Evolutionary conservation across 2,888 invertebrate species (phyloP).

Genomic region (Campaea margaritaria): DNA sequence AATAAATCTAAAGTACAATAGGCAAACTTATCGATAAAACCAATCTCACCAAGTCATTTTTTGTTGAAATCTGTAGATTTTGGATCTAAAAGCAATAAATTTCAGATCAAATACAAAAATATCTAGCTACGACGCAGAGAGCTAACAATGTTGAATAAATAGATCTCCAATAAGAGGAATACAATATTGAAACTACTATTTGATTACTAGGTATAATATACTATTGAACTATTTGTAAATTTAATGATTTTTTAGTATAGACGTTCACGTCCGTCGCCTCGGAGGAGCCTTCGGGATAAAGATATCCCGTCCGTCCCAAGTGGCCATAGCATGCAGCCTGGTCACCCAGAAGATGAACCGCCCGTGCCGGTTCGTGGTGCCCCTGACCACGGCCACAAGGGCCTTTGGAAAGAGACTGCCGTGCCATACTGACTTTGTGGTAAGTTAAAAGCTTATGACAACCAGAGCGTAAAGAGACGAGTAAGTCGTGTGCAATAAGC

Average conservation of each 20-base stretch:
- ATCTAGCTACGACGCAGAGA: too few species aligned
- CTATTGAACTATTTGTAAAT: background rate
- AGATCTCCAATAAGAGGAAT: too few species aligned
- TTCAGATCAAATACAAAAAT: too few species aligned
- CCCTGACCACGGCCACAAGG: conserved; percentile 87
- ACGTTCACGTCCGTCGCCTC: conserved; percentile 78
- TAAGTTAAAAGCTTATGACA: conserved; percentile 51
- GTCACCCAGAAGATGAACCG: conserved; percentile 85
- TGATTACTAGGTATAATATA: too few species aligned
- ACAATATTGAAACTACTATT: background rate
- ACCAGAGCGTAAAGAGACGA: too few species aligned
- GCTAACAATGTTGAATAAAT: too few species aligned
- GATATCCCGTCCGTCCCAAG: conserved; percentile 84
- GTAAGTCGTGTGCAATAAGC: too few species aligned
- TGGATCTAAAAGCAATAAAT: too few species aligned
- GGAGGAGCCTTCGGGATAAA: conserved; percentile 89
- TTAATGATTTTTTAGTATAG: conserved; percentile 80
- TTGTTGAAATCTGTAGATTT: too few species aligned
- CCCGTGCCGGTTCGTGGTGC: conserved; percentile 87
- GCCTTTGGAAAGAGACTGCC: conserved; percentile 84
- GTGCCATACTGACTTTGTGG: conserved; percentile 80
- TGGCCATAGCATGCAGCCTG: conserved; percentile 72
- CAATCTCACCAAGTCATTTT: too few species aligned
- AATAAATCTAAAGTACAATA: too few species aligned
- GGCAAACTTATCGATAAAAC: too few species aligned